Evolutionary conservation across 2,888 invertebrate species (phyloP), one percentile per base, ranked within the genome.

Genomic region (Pimpla rufipes): DNA sequence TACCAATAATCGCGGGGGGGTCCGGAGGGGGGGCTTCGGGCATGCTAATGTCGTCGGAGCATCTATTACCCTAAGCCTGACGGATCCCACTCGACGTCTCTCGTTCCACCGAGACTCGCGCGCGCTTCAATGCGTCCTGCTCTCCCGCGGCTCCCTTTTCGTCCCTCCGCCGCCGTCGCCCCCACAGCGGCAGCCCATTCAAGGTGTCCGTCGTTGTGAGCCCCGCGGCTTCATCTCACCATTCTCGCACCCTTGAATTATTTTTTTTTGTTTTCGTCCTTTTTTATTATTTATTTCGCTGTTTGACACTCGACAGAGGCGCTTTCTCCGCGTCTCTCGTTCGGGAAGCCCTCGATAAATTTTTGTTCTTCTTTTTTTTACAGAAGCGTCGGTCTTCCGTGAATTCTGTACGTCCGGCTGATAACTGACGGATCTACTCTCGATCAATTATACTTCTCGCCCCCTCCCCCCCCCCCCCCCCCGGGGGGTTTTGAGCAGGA

Each of bases 1-100:
- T 91, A 88, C 90, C 92, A 92, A 92, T 92, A 92, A 92, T 92
- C 92, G 90, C 85, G 86, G 88, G 81, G 76, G 71, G 71, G 50
- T 18, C n/a, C 37, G 66, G 66, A n/a, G 35, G 70, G 1, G 79
- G 74, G 55, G 57, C 52, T 77, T 79, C 87, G 29, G 89, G 89
- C 90, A 92, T 92, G 93, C 92, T 92, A 92, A 92, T 92, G 91
- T 91, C 90, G 89, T 89, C 89, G 88, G 86, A 89, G 92, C 92
- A 92, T 92, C 92, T 90, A 93, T 92, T 92, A 92, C 90, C 89
- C 87, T 92, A 92, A 93, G 92, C 88, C 88, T 89, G 92, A 92
- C 87, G 91, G 91, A 92, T 93, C 90, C 90, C 89, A 89, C 90
- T 90, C 89, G 91, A 91, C 90, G 89, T 89, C 90, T 71, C 85